A percentile compares a stretch with the other conserved stretches of the same genome.
These are phyloP conservation scores for Mormyrus lacerda DNA, from an alignment of 2,113 vertebrate genomes.

Conservation along the genomic window DNA sequence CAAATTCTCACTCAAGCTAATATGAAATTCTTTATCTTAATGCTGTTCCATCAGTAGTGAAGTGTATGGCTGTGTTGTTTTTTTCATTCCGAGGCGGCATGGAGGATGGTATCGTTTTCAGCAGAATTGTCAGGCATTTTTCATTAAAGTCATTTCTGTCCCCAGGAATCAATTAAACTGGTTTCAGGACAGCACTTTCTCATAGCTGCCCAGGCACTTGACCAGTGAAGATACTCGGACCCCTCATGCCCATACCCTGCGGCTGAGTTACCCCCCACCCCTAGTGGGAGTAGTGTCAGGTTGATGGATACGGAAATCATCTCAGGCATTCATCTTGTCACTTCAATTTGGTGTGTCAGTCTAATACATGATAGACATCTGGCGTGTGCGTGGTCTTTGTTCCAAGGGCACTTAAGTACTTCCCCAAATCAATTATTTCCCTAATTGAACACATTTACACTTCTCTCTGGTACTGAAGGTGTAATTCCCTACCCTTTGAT, in stretches of 20 bases:
- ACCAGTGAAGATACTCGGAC: background rate
- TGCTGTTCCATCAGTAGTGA: background rate
- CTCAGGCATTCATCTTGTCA: background rate
- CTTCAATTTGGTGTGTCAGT: background rate
- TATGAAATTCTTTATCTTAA: background rate
- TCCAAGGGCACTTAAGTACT: background rate
- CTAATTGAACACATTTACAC: conserved; percentile 3
- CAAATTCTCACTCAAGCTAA: background rate
- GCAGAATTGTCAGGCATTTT: background rate
- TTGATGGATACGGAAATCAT: background rate
- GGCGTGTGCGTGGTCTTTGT: background rate
- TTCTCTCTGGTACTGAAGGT: background rate
- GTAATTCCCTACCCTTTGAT: background rate
- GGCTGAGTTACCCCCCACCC: background rate
- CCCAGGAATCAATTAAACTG: background rate
- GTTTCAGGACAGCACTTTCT: background rate
- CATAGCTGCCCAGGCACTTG: background rate
- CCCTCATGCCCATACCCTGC: background rate
- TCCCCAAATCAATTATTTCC: background rate
- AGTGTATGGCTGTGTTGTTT: background rate
- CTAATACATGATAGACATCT: background rate
- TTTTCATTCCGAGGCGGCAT: background rate
- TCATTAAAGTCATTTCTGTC: background rate
- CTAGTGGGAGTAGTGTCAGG: background rate
- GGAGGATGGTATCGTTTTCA: background rate